phyloP scores from a whole-genome alignment of 2,797 vertebrate genomes.

The Falco concolor region DNA sequence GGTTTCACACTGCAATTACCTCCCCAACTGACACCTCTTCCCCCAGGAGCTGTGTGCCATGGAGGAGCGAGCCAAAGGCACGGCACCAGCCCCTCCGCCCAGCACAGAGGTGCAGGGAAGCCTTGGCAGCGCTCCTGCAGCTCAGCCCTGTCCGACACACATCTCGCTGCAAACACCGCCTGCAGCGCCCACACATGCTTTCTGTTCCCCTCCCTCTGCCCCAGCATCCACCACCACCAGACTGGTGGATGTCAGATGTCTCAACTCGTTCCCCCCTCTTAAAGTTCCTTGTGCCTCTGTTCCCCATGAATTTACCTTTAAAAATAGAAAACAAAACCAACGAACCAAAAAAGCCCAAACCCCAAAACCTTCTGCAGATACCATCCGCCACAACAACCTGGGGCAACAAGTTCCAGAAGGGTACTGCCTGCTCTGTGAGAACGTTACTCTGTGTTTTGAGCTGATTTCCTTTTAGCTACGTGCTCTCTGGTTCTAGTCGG shows the following conservation, averaged over 20 bases:
- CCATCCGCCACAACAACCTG: background rate
- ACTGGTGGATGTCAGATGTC: accelerated
- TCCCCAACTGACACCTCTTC: background rate
- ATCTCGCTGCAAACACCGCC: accelerated
- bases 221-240: background rate
- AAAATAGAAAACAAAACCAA: background rate
- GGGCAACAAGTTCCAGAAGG: too few relatives aligned
- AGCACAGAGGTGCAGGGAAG: background rate
- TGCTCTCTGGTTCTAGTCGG: accelerated
- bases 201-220: background rate
- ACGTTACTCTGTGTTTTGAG: background rate
- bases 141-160: accelerated
- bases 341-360: background rate
- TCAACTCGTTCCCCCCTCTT: too few relatives aligned
- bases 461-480: background rate
- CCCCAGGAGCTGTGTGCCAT: accelerated
- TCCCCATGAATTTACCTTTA: background rate
- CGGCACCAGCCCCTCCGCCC: background rate
- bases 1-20: background rate
- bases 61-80: background rate
- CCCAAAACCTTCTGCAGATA: background rate
- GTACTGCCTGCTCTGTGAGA: background rate
- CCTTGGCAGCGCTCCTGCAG: background rate
- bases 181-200: accelerated
- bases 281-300: background rate